Base-by-base conservation (phyloP, 2,113 vertebrate species). In the Raja brachyura region DNA sequence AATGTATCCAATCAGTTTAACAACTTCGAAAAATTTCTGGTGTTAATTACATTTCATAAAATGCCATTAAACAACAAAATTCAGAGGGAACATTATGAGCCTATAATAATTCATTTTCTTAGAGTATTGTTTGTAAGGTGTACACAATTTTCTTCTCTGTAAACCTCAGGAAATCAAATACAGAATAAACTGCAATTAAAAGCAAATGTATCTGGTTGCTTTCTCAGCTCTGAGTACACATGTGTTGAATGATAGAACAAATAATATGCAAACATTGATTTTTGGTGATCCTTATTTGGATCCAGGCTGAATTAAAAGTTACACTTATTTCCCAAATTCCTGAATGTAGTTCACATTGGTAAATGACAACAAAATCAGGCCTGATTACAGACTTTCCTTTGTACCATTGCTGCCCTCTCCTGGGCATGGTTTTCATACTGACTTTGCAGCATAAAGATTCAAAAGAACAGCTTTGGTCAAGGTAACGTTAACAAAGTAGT, bases 371-470 rank as follows among this genome's bases (percentile, higher is more conserved):
- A 54, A 28, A 73, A 48, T 39, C 7, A 22, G 28, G 9, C 73
- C 13, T 22, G 3, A 2, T 16, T 70, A 31, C 66, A 31, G 20
- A 0, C 8, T 74, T 92, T 22, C 22, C 25, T 18, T 48, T 92
- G 39, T 73, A 70, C 68, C 25, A 4, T 73, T 73, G 54, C 66
- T 92, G 68, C 90, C 90, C 90, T 92, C 90, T 92, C 33, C 90
- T 92, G 90, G 90, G 14, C 68, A 48, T 48, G 16, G n/a, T 3
- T 8, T 3, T 85, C 5, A 39, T 14, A 90, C 14, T 68, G 18
- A 1, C 13, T 68, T 33, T 22, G 20, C 2, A 0, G 66, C 61
- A 20, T 48, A 31, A 68, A 73, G 14, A 1, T 18, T 73, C 22
- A 5, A 6, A 25, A 54, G 33, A 20, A 20, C 66, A 70, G 59